Evolutionary conservation across 2,797 vertebrate species (phyloP).

Genomic region (Buceros bicornis): DNA sequence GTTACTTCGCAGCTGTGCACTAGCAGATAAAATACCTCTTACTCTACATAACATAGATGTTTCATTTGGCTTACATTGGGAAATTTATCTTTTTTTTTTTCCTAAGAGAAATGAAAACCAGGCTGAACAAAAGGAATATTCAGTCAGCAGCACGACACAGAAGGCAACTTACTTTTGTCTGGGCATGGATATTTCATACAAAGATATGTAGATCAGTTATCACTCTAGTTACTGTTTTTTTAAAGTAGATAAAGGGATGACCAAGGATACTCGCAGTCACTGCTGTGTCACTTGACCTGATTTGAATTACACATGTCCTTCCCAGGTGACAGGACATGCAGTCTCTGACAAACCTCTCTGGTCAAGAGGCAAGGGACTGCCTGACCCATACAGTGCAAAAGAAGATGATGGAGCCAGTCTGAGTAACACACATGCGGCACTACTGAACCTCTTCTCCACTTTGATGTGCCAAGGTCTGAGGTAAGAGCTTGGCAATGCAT

Average conservation of each 20-base stretch:
- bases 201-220: neutral
- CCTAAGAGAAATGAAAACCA: neutral
- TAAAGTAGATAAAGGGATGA: neutral
- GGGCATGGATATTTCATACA: neutral
- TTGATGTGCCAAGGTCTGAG: slow-evolving; percentile 58
- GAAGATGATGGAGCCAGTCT: neutral
- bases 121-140: neutral
- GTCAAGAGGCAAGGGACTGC: slow-evolving; percentile 13
- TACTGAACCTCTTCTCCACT: slow-evolving; percentile 14
- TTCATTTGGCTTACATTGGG: neutral
- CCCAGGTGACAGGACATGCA: neutral
- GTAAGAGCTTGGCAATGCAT: slow-evolving; percentile 70
- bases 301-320: neutral
- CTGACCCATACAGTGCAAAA: neutral
- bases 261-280: neutral
- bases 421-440: neutral
- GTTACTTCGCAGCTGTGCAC: neutral
- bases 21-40: neutral
- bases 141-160: neutral
- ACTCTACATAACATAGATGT: neutral
- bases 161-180: neutral
- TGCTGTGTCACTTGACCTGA: neutral
- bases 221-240: neutral
- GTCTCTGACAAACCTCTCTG: neutral
- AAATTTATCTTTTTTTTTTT: neutral